Evolutionary conservation across 2,113 vertebrate genomes (phyloP).

Genomic region (Origma solitaria): DNA sequence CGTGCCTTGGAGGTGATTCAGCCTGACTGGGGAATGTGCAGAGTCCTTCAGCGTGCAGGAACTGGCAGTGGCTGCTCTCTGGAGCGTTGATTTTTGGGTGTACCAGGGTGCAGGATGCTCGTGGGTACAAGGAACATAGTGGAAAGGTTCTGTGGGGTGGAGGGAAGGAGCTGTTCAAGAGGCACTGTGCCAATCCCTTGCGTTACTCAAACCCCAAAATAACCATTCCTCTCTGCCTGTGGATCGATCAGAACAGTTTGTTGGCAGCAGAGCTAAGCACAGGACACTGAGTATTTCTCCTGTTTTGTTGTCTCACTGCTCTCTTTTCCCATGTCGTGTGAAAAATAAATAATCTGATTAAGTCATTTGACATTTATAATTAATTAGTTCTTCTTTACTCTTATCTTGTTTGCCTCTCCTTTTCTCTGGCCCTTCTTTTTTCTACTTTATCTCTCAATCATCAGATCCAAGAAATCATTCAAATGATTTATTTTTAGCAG

Average conservation of each 20-base stretch:
- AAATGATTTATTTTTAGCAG: not conserved
- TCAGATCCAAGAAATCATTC: slow-evolving; percentile 11
- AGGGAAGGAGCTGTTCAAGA: not conserved
- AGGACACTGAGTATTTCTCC: slow-evolving; percentile 1
- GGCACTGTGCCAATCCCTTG: not conserved
- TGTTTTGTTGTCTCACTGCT: slow-evolving; percentile 5
- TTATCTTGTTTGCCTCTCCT: slow-evolving; percentile 3
- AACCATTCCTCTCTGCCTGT: not conserved
- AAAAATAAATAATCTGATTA: slow-evolving; percentile 15
- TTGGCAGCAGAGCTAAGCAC: not conserved
- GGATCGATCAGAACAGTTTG: not conserved
- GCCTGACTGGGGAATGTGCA: not conserved
- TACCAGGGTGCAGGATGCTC: not conserved
- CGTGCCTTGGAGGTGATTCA: not conserved
- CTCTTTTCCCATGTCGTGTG: not conserved
- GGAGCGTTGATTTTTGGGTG: not conserved
- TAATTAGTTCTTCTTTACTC: slow-evolving; percentile 13
- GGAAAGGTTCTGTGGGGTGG: not conserved
- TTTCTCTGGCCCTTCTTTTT: not conserved
- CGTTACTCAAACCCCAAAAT: not conserved
- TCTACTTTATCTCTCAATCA: not conserved
- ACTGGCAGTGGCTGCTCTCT: not conserved
- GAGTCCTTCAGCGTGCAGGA: not conserved
- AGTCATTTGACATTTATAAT: slow-evolving; percentile 16
- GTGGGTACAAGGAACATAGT: not conserved